phyloP scores from a whole-genome alignment of 2,797 vertebrate genomes.

The Peromyscus melanophrys region DNA sequence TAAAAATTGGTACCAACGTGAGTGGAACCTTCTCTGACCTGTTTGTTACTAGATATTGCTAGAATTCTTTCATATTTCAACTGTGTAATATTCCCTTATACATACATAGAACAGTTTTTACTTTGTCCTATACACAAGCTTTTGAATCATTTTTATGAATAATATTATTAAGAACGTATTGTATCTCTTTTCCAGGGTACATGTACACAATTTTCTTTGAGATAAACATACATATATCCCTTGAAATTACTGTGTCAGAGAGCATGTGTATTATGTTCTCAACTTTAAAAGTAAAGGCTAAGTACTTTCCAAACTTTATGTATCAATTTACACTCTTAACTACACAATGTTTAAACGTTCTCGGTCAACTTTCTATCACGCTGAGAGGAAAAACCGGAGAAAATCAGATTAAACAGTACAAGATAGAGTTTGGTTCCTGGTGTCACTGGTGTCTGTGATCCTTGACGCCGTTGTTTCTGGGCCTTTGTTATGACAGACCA shows the following conservation, averaged over 20 bases:
- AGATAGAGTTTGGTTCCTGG: not conserved
- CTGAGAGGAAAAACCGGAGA: not conserved
- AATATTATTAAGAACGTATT: not conserved
- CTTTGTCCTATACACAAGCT: not conserved
- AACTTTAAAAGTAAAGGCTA: not conserved
- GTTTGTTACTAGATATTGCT: not conserved
- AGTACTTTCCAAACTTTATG: not conserved
- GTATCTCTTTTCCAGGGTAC: not conserved
- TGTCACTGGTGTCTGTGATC: not conserved
- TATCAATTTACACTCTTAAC: not conserved
- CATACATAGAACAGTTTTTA: not conserved
- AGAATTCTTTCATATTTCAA: not conserved
- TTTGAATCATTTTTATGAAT: not conserved
- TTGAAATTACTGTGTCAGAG: not conserved
- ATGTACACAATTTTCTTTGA: not conserved
- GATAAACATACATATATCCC: not conserved
- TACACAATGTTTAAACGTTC: not conserved
- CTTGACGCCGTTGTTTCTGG: not conserved
- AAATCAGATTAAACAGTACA: not conserved
- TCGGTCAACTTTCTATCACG: not conserved
- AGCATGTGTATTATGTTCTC: not conserved
- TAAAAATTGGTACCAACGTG: not conserved
- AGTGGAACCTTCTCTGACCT: not conserved
- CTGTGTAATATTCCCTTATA: not conserved
- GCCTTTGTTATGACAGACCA: not conserved